phyloP scores from a whole-genome alignment of 2,113 vertebrate genomes.

The Fulmarus glacialis region DNA sequence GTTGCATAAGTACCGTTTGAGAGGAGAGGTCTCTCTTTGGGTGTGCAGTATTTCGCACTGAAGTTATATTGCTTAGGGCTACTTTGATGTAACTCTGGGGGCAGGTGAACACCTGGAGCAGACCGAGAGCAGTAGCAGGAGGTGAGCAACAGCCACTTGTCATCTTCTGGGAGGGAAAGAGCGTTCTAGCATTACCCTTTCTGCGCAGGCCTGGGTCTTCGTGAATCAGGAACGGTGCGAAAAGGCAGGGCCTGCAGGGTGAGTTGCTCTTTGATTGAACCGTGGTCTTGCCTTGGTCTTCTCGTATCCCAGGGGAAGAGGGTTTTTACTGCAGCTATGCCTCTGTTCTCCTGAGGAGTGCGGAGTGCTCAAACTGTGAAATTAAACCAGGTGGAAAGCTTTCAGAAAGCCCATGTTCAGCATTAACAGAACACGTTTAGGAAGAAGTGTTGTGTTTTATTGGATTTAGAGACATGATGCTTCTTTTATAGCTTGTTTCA shows the following conservation, averaged over 20 bases:
- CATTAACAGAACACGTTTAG: neutral
- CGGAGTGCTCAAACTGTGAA: neutral
- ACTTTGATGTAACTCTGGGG: neutral
- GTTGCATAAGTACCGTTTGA: neutral
- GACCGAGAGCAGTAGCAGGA: neutral
- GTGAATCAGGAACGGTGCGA: fast-evolving
- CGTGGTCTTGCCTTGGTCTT: neutral
- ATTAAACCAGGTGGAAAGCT: neutral
- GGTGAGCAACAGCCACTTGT: neutral
- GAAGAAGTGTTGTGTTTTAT: neutral
- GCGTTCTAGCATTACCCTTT: fast-evolving
- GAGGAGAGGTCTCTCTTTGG: neutral
- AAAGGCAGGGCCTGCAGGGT: neutral
- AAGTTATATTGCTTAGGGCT: neutral
- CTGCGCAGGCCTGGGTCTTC: neutral
- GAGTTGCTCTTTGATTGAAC: neutral
- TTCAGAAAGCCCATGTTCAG: neutral
- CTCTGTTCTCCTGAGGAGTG: neutral
- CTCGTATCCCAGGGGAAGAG: neutral
- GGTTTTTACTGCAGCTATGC: neutral
- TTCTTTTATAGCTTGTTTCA: neutral
- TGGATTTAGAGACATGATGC: neutral
- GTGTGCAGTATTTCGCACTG: neutral
- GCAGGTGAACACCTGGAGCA: neutral
- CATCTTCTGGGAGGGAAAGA: neutral